A percentile compares a stretch with the other conserved stretches of the same genome.
These are phyloP conservation scores for Sarcophaga variegata DNA, from an alignment of 2,888 invertebrate species.

Conservation along the genomic window DNA sequence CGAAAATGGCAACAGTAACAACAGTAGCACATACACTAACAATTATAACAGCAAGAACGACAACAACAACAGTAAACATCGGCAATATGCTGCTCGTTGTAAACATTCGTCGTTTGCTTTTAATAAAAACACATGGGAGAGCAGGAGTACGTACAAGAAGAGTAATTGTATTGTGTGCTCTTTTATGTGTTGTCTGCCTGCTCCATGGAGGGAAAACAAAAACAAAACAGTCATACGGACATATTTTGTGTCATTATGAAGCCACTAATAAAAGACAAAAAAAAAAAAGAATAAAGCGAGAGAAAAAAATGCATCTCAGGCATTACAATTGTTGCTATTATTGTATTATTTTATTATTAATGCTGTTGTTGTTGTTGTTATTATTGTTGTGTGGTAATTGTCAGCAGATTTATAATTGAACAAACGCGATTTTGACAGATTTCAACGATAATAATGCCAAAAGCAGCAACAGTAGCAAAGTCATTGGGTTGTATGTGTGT, in stretches of 20 bases:
- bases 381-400: slow-evolving; percentile 70
- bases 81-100: too few relatives aligned
- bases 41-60: too few relatives aligned
- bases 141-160: neutral
- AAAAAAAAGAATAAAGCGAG: neutral
- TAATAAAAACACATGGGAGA: neutral
- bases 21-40: too few relatives aligned
- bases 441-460: slow-evolving; percentile 71
- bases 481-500: neutral
- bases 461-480: slow-evolving; percentile 59
- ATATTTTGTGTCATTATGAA: slow-evolving; percentile 33
- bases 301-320: slow-evolving; percentile 56
- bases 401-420: slow-evolving; percentile 73
- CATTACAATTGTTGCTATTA: slow-evolving; percentile 35
- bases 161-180: slow-evolving; percentile 9
- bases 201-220: neutral
- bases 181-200: slow-evolving; percentile 30
- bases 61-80: too few relatives aligned
- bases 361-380: slow-evolving; percentile 56
- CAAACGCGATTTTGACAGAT: slow-evolving; percentile 73
- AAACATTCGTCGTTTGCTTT: slow-evolving; percentile 1
- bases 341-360: neutral
- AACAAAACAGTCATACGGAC: slow-evolving; percentile 31
- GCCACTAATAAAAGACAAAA: slow-evolving; percentile 24
- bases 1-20: slow-evolving; percentile 1